Conservation (phyloP, 1,140 invertebrate genomes). For the Oedothorax gibbosus region DNA sequence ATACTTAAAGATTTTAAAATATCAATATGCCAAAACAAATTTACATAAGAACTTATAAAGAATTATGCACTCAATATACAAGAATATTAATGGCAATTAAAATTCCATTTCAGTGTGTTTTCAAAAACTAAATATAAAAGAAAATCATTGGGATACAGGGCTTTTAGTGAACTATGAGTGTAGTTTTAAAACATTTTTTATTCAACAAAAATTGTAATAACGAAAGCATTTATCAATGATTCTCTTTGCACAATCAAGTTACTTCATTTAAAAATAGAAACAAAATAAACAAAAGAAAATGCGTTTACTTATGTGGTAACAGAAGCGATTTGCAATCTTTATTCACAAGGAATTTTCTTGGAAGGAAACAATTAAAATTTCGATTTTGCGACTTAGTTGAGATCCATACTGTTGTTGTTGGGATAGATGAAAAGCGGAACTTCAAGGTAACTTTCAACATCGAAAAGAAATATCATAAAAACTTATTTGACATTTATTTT, state of each 20-base stretch:
- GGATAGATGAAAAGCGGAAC: conserved; percentile 10
- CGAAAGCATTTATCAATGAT: not conserved
- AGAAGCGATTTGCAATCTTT: not conserved
- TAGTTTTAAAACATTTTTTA: not conserved
- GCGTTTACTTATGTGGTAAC: not conserved
- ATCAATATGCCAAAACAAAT: too few relatives aligned
- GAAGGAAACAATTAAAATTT: not conserved
- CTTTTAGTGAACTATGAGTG: too few relatives aligned
- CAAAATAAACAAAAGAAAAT: not conserved
- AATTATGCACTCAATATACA: too few relatives aligned
- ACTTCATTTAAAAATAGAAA: not conserved
- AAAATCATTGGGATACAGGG: too few relatives aligned
- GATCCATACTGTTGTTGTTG: not conserved
- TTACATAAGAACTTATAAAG: too few relatives aligned
- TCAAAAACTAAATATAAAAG: too few relatives aligned
- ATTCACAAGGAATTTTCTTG: not conserved
- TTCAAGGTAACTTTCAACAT: conserved; percentile 14
- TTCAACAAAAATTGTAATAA: not conserved
- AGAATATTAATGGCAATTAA: too few relatives aligned
- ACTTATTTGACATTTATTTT: not conserved
- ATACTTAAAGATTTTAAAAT: too few relatives aligned
- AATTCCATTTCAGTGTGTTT: too few relatives aligned
- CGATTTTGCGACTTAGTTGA: not conserved
- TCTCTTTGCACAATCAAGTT: not conserved
- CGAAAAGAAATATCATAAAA: not conserved